A percentile compares a stretch with the other conserved stretches of the same genome.
Evolutionary conservation across 2,797 vertebrate species (phyloP).

Genomic region (Xerus rutilus): DNA sequence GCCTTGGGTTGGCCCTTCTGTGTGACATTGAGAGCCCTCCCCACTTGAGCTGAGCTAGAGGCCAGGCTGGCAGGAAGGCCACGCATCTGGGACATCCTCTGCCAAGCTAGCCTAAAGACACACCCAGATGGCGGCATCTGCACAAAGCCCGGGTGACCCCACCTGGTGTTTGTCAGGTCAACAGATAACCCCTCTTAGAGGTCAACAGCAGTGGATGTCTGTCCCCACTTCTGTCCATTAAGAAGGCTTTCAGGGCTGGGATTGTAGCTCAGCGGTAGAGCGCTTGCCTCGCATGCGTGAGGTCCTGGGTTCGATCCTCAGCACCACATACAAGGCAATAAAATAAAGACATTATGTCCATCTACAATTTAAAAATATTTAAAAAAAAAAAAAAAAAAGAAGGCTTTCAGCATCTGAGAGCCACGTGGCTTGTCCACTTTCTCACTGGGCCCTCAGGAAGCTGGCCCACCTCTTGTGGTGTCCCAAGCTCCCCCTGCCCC

Average conservation of each 20-base stretch:
- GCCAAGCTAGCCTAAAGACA: neutral
- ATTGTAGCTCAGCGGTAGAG: too few relatives aligned
- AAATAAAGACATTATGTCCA: too few relatives aligned
- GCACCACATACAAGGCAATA: too few relatives aligned
- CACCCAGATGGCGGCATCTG: neutral
- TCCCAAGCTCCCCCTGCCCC: neutral
- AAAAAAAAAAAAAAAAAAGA: too few relatives aligned
- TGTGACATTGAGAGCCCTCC: neutral
- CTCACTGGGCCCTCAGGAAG: neutral
- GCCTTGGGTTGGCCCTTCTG: neutral
- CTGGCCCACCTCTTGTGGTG: neutral
- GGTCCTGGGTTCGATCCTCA: too few relatives aligned
- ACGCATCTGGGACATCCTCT: neutral
- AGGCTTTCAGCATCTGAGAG: neutral
- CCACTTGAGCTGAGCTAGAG: neutral
- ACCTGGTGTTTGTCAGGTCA: too few relatives aligned
- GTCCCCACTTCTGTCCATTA: neutral
- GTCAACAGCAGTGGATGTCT: neutral
- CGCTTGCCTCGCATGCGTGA: too few relatives aligned
- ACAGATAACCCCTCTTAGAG: neutral
- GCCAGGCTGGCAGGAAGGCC: neutral
- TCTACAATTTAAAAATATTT: too few relatives aligned
- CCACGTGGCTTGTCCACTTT: neutral
- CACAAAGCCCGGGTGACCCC: too few relatives aligned
- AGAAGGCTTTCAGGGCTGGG: neutral